Evolutionary conservation across 2,888 invertebrate species (phyloP).

Genomic region (Andrena haemorrhoa): DNA sequence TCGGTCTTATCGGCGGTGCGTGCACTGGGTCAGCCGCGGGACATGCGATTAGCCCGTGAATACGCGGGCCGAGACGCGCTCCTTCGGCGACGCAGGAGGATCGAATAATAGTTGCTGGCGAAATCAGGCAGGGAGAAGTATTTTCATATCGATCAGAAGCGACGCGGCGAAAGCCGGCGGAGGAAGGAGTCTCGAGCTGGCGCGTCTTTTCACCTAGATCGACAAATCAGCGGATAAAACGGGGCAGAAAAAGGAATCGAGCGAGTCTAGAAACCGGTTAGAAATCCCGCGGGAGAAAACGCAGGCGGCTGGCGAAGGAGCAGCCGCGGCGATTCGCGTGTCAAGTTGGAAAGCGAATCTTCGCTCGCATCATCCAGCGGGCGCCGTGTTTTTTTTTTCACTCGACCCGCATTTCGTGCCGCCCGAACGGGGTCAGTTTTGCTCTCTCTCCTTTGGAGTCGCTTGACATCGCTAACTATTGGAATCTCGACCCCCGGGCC

Average conservation of each 20-base stretch:
- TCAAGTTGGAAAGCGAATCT: conserved; percentile 59
- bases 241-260: conserved; percentile 64
- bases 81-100: background rate
- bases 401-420: conserved; percentile 24
- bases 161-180: background rate
- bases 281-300: conserved; percentile 66
- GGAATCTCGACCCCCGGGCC: conserved; percentile 7
- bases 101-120: background rate
- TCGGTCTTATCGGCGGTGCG: conserved; percentile 16
- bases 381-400: background rate
- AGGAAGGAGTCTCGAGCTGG: background rate
- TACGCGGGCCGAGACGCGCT: background rate
- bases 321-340: conserved; percentile 33
- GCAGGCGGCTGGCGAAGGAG: conserved; percentile 45
- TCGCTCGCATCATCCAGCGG: conserved; percentile 46
- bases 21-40: background rate
- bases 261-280: conserved; percentile 74
- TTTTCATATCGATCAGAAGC: background rate
- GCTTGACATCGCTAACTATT: background rate
- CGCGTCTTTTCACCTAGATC: conserved; percentile 38
- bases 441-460: background rate
- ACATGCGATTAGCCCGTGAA: background rate
- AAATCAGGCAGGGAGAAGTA: background rate
- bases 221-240: conserved; percentile 50
- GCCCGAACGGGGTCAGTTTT: background rate